Conservation (phyloP, 2,797 vertebrate genomes). For the Amniataba percoides region DNA sequence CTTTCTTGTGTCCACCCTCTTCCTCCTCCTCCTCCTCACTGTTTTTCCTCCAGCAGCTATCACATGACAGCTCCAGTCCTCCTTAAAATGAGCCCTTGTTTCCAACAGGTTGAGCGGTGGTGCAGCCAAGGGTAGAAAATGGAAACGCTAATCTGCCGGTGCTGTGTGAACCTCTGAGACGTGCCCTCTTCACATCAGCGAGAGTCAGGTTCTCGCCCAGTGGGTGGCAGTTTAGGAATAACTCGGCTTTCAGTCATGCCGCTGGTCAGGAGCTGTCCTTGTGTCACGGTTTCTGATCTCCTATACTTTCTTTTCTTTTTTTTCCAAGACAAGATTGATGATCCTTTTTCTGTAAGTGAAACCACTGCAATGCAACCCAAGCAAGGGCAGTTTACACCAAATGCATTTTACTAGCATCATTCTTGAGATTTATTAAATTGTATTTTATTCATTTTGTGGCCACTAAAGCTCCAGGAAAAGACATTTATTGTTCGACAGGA, state of each 20-base stretch:
- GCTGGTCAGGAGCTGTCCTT: conserved; percentile 34
- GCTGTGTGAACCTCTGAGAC: conserved; percentile 58
- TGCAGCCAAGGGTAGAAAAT: conserved; percentile 71
- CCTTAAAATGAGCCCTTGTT: conserved; percentile 72
- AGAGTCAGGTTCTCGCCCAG: conserved; percentile 68
- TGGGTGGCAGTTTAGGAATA: conserved; percentile 69
- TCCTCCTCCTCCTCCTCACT: conserved; percentile 46
- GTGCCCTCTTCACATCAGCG: conserved; percentile 55
- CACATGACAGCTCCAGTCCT: conserved; percentile 73
- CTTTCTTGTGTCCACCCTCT: conserved; percentile 41
- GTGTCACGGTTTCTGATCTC: conserved; percentile 55
- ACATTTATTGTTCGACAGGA: conserved; percentile 27
- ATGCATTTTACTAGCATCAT: conserved; percentile 3
- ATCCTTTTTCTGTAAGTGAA: conserved; percentile 46
- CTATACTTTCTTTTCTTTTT: conserved; percentile 17
- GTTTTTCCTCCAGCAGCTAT: conserved; percentile 67
- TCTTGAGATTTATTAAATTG: background rate
- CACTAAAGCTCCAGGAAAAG: background rate
- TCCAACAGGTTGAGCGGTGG: conserved; percentile 68
- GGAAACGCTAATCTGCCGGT: conserved; percentile 71
- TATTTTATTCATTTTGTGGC: conserved; percentile 13
- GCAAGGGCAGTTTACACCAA: background rate
- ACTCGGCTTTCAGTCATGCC: conserved; percentile 42
- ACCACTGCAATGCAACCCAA: conserved; percentile 20
- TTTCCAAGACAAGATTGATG: conserved; percentile 26